Evolutionary conservation across 1,140 invertebrate species (phyloP), one percentile per base, ranked within the genome.

Genomic region (Trichonephila clavata): DNA sequence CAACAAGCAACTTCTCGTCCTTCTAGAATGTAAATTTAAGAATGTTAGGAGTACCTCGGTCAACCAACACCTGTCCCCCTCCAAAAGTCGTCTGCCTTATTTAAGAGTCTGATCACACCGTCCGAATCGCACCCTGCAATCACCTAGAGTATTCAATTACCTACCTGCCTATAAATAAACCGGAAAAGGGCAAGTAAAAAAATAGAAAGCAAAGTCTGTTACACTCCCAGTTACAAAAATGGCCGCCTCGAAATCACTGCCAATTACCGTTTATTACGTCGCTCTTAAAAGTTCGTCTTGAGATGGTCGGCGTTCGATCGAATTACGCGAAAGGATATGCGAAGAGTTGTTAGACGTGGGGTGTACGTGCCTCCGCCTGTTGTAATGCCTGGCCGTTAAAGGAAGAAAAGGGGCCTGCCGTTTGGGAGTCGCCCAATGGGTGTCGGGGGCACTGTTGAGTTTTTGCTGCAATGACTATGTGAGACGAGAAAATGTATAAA

Each of bases 201-300:
- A 89, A 89, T 71, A n/a, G 7, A 1, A 50, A 50, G 50, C 50
- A 50, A 50, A 50, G 50, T 50, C 50, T 50, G 50, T 50, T 50
- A 50, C 50, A 24, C 27, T 27, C 43, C 43, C 43, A 77, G 61
- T 57, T 63, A 90, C 89, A 81, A 90, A 90, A 90, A 90, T 81
- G 68, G 77, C 86, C 86, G 65, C 89, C 60, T 32, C 50, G 43
- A 80, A 90, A 90, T 90, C 89, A 81, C 89, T 57, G 77, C 89
- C 89, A 90, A 90, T 90, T 90, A 90, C 89, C 50, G 71, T 90
- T 90, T 90, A 90, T 90, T 90, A 90, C 89, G 89, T 90, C 89
- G 24, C 77, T 27, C 77, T 90, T 90, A 61, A 90, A 90, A 90
- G 59, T 59, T 61, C n/a, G 65, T 43, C 24, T 65, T n/a, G n/a